Percentiles rank a stretch among this genome's conserved stretches.
Conservation (phyloP, 2,113 vertebrate species). For the Semnopithecus entellus region DNA sequence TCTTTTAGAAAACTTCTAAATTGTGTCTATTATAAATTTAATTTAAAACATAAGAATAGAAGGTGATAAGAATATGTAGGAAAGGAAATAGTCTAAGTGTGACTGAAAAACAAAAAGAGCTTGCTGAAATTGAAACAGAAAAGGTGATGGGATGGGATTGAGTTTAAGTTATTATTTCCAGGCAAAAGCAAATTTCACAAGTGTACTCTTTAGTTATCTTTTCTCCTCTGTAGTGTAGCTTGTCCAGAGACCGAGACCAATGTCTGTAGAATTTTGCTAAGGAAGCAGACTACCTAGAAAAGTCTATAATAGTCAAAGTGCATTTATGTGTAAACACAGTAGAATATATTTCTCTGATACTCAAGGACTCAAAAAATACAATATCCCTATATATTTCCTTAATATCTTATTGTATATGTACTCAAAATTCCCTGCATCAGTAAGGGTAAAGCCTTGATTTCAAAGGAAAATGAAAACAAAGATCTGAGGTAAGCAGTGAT, state of each 20-base stretch:
- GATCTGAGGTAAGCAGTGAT: not conserved
- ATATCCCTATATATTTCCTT: not conserved
- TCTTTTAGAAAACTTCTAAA: not conserved
- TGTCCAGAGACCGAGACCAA: no score
- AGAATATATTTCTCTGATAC: not conserved
- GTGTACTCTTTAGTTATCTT: not conserved
- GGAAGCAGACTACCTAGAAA: not conserved
- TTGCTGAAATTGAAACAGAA: not conserved
- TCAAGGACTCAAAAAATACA: not conserved
- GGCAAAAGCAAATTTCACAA: not conserved
- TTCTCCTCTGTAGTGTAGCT: not conserved
- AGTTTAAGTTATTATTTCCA: not conserved
- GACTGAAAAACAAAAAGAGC: not conserved
- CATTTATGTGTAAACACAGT: not conserved
- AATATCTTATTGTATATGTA: not conserved
- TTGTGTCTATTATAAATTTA: not conserved
- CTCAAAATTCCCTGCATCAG: not conserved
- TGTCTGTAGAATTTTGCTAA: not conserved
- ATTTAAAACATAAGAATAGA: not conserved
- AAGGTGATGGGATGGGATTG: rapidly evolving
- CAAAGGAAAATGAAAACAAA: not conserved
- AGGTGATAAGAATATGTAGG: not conserved
- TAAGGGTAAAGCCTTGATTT: not conserved
- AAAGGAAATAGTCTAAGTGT: not conserved
- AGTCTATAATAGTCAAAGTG: not conserved